phyloP scores from a whole-genome alignment of 2,888 invertebrate genomes.

The Emmelina monodactyla region DNA sequence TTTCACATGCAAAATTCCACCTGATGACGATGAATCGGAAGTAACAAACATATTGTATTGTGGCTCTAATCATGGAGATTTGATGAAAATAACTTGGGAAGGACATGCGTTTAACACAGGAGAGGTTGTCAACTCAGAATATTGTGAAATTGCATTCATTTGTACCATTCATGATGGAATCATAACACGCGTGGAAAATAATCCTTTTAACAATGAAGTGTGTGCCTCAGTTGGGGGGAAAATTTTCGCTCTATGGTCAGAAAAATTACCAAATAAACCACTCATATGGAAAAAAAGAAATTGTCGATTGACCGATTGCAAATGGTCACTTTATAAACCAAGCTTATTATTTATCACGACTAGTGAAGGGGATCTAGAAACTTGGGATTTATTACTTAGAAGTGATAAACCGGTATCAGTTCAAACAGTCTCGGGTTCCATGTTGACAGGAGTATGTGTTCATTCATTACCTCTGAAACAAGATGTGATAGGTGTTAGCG shows the following conservation, averaged over 20 bases:
- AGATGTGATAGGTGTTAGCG: slow-evolving; percentile 72
- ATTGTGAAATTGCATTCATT: slow-evolving; percentile 41
- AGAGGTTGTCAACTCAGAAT: slow-evolving; percentile 68
- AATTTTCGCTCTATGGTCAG: slow-evolving; percentile 78
- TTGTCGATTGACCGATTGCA: slow-evolving; percentile 67
- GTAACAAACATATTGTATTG: slow-evolving; percentile 35
- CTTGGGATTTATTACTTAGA: slow-evolving; percentile 79
- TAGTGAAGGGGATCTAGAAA: slow-evolving; percentile 78
- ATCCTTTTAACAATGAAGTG: slow-evolving; percentile 68
- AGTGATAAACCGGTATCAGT: slow-evolving; percentile 73
- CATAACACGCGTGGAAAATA: slow-evolving; percentile 65
- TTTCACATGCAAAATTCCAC: slow-evolving; percentile 35
- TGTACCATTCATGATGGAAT: slow-evolving; percentile 76
- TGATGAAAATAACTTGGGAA: slow-evolving; percentile 67
- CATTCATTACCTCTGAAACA: slow-evolving; percentile 64
- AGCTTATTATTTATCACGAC: slow-evolving; percentile 75
- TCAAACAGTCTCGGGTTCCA: slow-evolving; percentile 71
- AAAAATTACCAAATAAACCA: slow-evolving; percentile 67
- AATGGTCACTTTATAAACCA: slow-evolving; percentile 81
- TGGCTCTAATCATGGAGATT: slow-evolving; percentile 50
- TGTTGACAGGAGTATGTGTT: slow-evolving; percentile 69
- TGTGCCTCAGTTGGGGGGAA: slow-evolving; percentile 78
- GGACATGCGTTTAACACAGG: slow-evolving; percentile 73
- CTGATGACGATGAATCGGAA: slow-evolving; percentile 29
- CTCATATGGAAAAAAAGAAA: slow-evolving; percentile 72